Evolutionary conservation across 2,888 invertebrate species (phyloP), one percentile per base, ranked within the genome.

Genomic region (Clepsis dumicolana): DNA sequence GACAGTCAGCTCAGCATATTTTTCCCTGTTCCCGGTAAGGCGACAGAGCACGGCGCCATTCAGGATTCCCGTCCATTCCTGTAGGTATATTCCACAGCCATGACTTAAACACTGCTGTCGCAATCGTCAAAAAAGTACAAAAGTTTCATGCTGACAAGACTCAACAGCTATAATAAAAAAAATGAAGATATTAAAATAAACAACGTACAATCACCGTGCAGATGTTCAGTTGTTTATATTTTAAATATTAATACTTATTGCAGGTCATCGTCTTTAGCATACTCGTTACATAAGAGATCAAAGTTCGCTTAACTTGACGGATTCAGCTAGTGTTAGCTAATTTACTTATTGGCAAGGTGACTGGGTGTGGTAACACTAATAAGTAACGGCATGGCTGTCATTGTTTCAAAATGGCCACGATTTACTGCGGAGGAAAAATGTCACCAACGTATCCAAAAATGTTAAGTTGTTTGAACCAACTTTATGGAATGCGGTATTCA

Each of bases 291-390:
- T 77, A 80, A 81, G 73, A 82, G 77, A 75, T 83, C 75, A 78
- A 75, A 78, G 76, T 77, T 83, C 81, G 76, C 79, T 63, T 69
- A 80, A 79, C 75, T 75, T 70, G 69, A 67, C 70, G 71, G 65
- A 78, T 82, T 77, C 77, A 72, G 48, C 48, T 12, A 64, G 71
- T 71, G 76, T 78, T 77, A 73, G 72, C 73, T 71, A 73, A 77
- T 73, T 73, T 65, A 60, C 56, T 61, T 64, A 35, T 62, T 70
- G 56, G 56, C 71, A 71, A 64, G 65, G 60, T 70, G 65, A 65
- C 56, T 41, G 48, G 38, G 63, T 64, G 61, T 44, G 32, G 60
- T 53, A 65, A 64, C 21, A 53, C 25, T 62, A 60, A 64, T 62
- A 50, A 56, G 18, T 61, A 50, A 64, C 38, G 60, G 41, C 56